Evolutionary conservation across 2,888 invertebrate species (phyloP).

Genomic region (Digitonthophagus gazella): DNA sequence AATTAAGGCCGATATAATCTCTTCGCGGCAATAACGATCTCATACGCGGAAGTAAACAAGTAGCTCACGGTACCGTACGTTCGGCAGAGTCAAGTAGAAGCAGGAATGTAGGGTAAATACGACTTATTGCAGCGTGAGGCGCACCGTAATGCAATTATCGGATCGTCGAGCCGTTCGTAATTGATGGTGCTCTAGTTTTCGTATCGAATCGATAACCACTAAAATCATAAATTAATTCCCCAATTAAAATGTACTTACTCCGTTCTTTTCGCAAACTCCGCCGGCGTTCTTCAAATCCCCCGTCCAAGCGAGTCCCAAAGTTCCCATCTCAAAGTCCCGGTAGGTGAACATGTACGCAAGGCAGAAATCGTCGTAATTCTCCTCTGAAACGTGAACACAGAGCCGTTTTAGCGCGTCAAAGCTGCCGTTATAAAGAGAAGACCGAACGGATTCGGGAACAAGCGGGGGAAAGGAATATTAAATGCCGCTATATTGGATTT

Average conservation of each 20-base stretch:
- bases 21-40: background rate
- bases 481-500: slow-evolving; percentile 4
- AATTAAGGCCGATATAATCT: background rate
- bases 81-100: background rate
- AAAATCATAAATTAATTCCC: too few species aligned
- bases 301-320: slow-evolving; percentile 97
- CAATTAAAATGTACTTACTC: slow-evolving; percentile 61
- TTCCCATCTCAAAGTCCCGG: slow-evolving; percentile 93
- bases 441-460: background rate
- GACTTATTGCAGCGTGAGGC: background rate
- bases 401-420: slow-evolving; percentile 12
- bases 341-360: slow-evolving; percentile 99
- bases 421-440: slow-evolving; percentile 19
- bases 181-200: background rate
- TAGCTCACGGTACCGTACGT: background rate
- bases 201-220: too few species aligned
- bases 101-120: background rate
- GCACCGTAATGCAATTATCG: background rate
- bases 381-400: slow-evolving; percentile 64
- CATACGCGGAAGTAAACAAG: background rate
- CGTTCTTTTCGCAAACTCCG: slow-evolving; percentile 96
- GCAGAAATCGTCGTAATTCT: slow-evolving; percentile 97
- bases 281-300: slow-evolving; percentile 94
- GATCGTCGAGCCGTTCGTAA: background rate
- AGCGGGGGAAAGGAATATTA: background rate